Percentiles rank a stretch among this genome's conserved stretches.
Conservation (phyloP, 2,113 vertebrate genomes). For the Leuciscus idus region DNA sequence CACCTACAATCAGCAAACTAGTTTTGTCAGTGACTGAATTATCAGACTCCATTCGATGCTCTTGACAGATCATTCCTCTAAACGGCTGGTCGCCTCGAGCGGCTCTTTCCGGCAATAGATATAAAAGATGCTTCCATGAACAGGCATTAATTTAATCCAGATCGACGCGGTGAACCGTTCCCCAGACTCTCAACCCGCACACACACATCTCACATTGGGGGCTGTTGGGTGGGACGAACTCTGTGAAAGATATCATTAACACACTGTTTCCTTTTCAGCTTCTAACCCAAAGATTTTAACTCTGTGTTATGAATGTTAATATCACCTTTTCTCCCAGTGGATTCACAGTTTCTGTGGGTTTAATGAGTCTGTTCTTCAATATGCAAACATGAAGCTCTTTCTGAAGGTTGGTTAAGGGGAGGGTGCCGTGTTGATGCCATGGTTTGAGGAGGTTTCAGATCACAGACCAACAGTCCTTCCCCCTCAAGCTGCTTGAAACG, state of each 20-base stretch:
- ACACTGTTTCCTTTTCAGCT: constrained; percentile 59
- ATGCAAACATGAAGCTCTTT: background rate
- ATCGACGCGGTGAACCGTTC: background rate
- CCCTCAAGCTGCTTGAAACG: background rate
- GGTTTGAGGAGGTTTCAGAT: constrained; percentile 13
- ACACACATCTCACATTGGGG: constrained; percentile 4
- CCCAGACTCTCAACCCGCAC: background rate
- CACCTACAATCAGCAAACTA: background rate
- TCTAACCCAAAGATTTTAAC: constrained; percentile 49
- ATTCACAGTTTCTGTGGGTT: constrained; percentile 48
- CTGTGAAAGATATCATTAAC: constrained; percentile 49
- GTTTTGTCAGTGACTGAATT: background rate
- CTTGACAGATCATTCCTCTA: constrained; percentile 18
- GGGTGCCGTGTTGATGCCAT: constrained; percentile 8
- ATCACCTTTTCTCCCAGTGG: constrained; percentile 54
- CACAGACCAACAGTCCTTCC: background rate
- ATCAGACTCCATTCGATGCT: background rate
- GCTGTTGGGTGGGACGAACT: background rate
- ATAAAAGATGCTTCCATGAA: background rate
- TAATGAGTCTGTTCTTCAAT: background rate
- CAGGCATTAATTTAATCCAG: background rate
- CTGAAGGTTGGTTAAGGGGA: constrained; percentile 7
- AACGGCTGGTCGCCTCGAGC: background rate
- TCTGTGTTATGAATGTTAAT: constrained; percentile 63
- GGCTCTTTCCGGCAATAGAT: background rate